Evolutionary conservation across 2,113 vertebrate genomes (phyloP), one percentile per base, ranked within the genome.

Genomic region (Chloebia gouldiae): DNA sequence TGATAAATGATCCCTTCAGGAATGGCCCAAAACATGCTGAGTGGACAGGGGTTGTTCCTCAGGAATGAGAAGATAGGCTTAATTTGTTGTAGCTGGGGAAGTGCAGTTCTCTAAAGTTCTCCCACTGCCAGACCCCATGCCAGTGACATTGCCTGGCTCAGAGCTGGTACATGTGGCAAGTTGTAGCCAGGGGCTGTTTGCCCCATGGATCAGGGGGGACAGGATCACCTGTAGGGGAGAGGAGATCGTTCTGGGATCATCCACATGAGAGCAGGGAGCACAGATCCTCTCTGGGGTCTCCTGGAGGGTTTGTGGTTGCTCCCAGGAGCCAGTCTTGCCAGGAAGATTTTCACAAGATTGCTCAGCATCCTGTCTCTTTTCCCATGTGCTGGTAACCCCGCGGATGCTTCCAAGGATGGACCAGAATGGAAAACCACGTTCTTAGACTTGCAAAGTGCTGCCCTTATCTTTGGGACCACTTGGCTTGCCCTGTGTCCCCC

Each of bases 91-190:
- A 40, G 44, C 24, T 0, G 35, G 27, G 53, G 35, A 71, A 88
- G 31, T 1, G 2, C 51, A 28, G 33, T 60, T 91, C 61, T 72
- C 59, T 30, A 5, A 37, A 59, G 33, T 18, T 20, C 19, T 73
- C 11, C 25, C 0, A 0, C 77, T 25, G 42, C 50, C 0, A 0
- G 22, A 44, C 31, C 37, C 12, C 0, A 0, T 45, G 40, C 17
- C 1, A 4, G 61, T 37, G 78, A 25, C 8, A 0, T 10, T 64
- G 33, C 22, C 49, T 1, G 0, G 39, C 59, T 69, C 1, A 5
- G 66, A 15, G 54, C 35, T 18, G 23, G 77, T 45, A 20, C 3
- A 4, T 4, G 33, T 24, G 30, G 6, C 6, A 5, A 56, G 15
- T 4, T 60, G 71, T 39, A 22, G 56, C 23, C 56, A 54, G 50